These are phyloP conservation scores for Amblyopsis rosae DNA, from an alignment of 2,113 vertebrate genomes.

Conservation along the genomic window DNA sequence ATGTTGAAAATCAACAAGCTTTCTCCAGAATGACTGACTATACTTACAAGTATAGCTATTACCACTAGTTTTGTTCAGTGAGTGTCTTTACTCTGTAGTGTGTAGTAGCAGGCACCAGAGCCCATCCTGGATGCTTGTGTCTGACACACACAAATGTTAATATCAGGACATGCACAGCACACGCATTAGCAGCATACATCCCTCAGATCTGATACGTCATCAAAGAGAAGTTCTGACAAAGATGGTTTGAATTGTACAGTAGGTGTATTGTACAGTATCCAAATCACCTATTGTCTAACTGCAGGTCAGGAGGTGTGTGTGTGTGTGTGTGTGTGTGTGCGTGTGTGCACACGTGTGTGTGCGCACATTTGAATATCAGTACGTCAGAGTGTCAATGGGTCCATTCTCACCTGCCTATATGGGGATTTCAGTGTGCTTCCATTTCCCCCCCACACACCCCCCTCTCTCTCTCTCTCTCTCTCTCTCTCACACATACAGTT, in stretches of 20 bases:
- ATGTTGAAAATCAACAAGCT: too few species aligned
- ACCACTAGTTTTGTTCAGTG: background rate
- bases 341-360: slow-evolving; percentile 1
- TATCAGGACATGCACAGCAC: background rate
- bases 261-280: slow-evolving; percentile 1
- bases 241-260: too few species aligned
- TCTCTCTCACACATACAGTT: slow-evolving; percentile 40
- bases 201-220: background rate
- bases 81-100: background rate
- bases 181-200: background rate
- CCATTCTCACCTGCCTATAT: background rate
- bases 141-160: background rate
- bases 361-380: background rate
- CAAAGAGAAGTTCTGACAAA: background rate
- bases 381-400: slow-evolving; percentile 1
- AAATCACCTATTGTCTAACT: background rate
- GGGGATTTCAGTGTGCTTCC: slow-evolving; percentile 30
- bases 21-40: background rate
- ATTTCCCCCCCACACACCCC: background rate
- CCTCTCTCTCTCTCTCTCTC: slow-evolving; percentile 11
- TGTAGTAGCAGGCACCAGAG: too few species aligned
- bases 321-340: slow-evolving; percentile 3
- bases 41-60: slow-evolving; percentile 6
- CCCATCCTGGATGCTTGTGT: background rate
- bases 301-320: background rate